Percentiles rank a stretch among this genome's conserved stretches.
Conservation (phyloP, 1,140 invertebrate genomes). For the Magallana angulata region DNA sequence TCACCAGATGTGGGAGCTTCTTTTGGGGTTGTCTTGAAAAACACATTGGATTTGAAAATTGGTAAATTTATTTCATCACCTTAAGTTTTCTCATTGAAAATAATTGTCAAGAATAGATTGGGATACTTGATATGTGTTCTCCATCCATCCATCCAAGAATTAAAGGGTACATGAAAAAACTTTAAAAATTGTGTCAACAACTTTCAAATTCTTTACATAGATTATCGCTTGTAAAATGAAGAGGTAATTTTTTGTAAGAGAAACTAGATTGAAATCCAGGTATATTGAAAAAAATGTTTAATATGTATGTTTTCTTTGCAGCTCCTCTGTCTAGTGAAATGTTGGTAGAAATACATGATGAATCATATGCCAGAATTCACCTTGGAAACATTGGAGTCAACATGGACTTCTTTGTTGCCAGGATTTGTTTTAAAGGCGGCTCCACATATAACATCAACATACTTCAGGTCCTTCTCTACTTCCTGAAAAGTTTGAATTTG, state of each 20-base stretch:
- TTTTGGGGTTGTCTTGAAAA: constrained; percentile 64
- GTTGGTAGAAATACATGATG: constrained; percentile 61
- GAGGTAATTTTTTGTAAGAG: no score
- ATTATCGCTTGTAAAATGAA: no score
- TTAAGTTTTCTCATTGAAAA: no score
- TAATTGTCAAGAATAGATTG: no score
- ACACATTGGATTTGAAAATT: constrained; percentile 62
- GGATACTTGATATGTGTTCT: no score
- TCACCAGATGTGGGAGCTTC: constrained; percentile 60
- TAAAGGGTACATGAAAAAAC: no score
- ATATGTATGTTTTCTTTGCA: background rate
- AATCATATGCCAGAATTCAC: constrained; percentile 64
- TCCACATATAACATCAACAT: constrained; percentile 67
- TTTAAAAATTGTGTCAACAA: no score
- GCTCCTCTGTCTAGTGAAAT: constrained; percentile 57
- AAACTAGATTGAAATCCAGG: no score
- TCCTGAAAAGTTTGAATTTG: background rate
- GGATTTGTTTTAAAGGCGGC: constrained; percentile 66
- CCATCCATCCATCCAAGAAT: no score
- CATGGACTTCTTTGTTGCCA: constrained; percentile 63
- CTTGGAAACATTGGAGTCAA: constrained; percentile 62
- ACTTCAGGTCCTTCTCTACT: constrained; percentile 58
- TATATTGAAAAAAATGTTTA: no score
- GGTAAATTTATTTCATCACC: constrained; percentile 43
- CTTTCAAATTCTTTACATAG: no score